Base-by-base conservation (phyloP, 2,888 invertebrate species). In the Diaprepes abbreviatus region DNA sequence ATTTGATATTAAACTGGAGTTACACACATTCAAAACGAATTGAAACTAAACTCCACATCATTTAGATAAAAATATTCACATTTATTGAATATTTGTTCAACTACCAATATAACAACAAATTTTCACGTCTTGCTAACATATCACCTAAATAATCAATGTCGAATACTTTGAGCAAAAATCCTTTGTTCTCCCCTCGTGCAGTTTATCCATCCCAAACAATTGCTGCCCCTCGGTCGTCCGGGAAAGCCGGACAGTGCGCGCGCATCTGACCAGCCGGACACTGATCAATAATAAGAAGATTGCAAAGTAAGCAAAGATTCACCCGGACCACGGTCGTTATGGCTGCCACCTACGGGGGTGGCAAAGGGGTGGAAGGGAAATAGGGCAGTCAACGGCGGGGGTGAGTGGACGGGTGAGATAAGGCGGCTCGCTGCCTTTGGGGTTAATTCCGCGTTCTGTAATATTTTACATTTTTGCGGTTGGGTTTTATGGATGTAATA, bases 201-300 rank as follows among this genome's bases (percentile, higher is more conserved):
- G 17, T 21, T 40, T 12, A 50, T 63, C 54, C 17, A 0, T 14
- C 21, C 67, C 48, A 10, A 17, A 24, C 33, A 57, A 54, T 38
- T 21, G 72, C 70, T 70, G 63, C 59, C 69, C 72, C 60, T 50
- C 69, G 67, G 36, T 40, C 69, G 60, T 58, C 69, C 75, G 80
- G 74, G 59, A 58, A 54, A 50, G 64, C 71, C 67, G 82, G 83
- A 83, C 83, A 75, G 57, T 82, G 84, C 84, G 85, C 85, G 84
- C 84, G 83, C 84, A 81, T 79, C 76, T 84, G 84, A 84, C 84
- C 85, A 83, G 79, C 82, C 81, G 84, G 84, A 84, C 84, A 84
- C 84, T 85, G 84, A 85, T 85, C 85, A 83, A 85, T 85, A 85
- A 84, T 84, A 85, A 85, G 84, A 85, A 84, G 84, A 84, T 85